These are phyloP conservation scores for Diabrotica virgifera DNA, from an alignment of 1,140 invertebrate genomes.

Conservation along the genomic window DNA sequence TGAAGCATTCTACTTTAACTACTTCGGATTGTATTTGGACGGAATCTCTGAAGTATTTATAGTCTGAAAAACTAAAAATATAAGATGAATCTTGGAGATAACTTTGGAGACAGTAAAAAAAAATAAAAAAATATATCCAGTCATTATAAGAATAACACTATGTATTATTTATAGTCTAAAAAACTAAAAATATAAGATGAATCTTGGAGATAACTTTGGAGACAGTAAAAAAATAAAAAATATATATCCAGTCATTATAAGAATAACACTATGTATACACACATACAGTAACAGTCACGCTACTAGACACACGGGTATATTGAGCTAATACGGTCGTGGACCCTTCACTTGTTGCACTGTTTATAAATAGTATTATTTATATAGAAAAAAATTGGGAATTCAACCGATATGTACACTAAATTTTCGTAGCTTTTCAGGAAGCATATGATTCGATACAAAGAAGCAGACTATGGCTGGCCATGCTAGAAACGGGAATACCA, in stretches of 20 bases:
- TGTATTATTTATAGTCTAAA: slow-evolving; percentile 47
- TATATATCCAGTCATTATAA: neutral
- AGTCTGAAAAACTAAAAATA: slow-evolving; percentile 44
- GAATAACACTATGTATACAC: no score
- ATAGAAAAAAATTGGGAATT: no score
- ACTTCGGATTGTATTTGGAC: slow-evolving; percentile 47
- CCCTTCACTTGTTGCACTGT: no score
- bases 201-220: neutral
- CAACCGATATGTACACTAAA: no score
- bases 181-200: slow-evolving; percentile 42
- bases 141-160: neutral
- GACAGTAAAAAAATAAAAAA: neutral
- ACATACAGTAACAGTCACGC: no score
- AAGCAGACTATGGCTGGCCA: no score
- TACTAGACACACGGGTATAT: no score
- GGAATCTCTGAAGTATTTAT: slow-evolving; percentile 46
- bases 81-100: slow-evolving; percentile 33
- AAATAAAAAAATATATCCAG: neutral
- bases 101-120: neutral
- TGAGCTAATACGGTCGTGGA: no score
- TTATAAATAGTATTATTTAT: no score
- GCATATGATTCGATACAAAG: no score
- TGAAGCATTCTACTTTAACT: slow-evolving; percentile 49
- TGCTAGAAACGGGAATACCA: no score
- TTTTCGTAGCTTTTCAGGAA: no score